Conservation (phyloP, 2,797 vertebrate genomes). For the Kryptopterus vitreolus region DNA sequence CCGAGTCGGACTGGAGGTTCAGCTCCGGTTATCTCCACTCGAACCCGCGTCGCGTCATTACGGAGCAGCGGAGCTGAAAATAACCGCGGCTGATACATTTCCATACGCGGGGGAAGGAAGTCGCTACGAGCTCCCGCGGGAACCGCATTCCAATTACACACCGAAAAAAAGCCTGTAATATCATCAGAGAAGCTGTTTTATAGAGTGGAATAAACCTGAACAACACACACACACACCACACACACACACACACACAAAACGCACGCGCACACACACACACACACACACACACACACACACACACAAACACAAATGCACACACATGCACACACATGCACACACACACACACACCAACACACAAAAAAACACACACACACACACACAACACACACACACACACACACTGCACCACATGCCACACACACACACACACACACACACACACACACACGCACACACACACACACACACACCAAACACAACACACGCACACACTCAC, state of each 20-base stretch:
- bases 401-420: too few relatives aligned
- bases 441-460: too few relatives aligned
- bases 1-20: not conserved
- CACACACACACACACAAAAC: not conserved
- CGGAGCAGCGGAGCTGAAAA: constrained; percentile 46
- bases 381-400: not conserved
- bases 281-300: not conserved
- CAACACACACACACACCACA: not conserved
- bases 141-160: constrained; percentile 48
- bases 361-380: not conserved
- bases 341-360: not conserved
- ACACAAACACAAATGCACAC: not conserved
- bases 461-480: too few relatives aligned
- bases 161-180: constrained; percentile 28
- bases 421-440: too few relatives aligned
- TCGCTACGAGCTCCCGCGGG: constrained; percentile 27
- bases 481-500: too few relatives aligned
- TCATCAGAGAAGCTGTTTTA: constrained; percentile 19
- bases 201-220: not conserved
- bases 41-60: constrained; percentile 25
- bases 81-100: constrained; percentile 41
- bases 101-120: constrained; percentile 35
- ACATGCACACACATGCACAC: not conserved
- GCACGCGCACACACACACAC: not conserved
- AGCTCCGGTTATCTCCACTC: not conserved